Conservation (phyloP, 2,113 vertebrate genomes). For the Gorsachius goisagi region DNA sequence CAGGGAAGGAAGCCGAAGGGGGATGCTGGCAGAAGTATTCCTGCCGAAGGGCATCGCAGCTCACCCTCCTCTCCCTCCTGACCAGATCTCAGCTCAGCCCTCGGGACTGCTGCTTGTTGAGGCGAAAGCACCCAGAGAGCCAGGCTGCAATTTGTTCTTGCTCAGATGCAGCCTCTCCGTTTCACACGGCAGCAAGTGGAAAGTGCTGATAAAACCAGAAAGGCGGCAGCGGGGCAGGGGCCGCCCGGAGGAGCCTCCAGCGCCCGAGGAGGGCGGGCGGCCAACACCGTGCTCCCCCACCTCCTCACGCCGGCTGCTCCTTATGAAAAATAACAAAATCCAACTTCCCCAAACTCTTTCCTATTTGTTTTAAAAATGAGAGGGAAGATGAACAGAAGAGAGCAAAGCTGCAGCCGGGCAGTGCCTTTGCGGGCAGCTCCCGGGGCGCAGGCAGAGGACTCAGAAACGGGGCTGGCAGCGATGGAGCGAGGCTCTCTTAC, state of each 20-base stretch:
- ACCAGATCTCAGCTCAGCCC: background rate
- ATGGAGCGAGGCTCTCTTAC: accelerated
- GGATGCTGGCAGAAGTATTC: background rate
- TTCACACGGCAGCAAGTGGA: background rate
- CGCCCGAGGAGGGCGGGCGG: accelerated
- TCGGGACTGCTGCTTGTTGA: background rate
- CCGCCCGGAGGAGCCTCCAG: background rate
- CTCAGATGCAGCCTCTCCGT: background rate
- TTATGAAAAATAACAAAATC: background rate
- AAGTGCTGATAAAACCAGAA: background rate
- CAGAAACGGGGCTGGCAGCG: background rate
- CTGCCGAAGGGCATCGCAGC: background rate
- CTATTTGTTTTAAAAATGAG: background rate
- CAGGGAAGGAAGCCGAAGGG: background rate
- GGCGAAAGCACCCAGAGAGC: background rate
- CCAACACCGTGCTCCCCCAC: accelerated
- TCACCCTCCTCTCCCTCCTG: background rate
- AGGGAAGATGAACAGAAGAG: background rate
- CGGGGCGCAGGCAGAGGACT: background rate
- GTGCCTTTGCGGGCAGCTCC: background rate
- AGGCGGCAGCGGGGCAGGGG: background rate
- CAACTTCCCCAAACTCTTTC: background rate
- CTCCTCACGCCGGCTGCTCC: background rate
- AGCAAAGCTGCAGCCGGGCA: background rate
- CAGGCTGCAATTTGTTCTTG: background rate